Conservation (phyloP, 2,797 vertebrate species). For the Etheostoma perlongum region DNA sequence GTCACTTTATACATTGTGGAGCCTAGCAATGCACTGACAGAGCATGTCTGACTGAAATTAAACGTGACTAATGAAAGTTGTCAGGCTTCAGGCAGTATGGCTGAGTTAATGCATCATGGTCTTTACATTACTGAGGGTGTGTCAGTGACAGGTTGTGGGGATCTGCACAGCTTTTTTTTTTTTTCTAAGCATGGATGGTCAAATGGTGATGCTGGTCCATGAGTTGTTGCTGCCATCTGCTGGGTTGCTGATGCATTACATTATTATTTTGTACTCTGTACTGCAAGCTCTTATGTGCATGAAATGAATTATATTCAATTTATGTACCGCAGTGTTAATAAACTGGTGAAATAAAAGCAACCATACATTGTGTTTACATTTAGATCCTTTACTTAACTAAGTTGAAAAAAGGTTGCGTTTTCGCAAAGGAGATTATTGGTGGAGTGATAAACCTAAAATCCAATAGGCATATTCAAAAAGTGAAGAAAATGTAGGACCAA, state of each 20-base stretch:
- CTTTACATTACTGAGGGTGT: background rate
- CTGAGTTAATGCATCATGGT: background rate
- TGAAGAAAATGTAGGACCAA: too few relatives aligned
- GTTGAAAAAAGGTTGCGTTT: too few relatives aligned
- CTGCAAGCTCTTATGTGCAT: background rate
- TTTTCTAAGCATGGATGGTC: background rate
- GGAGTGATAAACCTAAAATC: too few relatives aligned
- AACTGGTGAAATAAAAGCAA: background rate
- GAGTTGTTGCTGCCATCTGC: conserved; percentile 72
- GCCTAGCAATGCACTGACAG: background rate
- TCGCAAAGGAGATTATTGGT: too few relatives aligned
- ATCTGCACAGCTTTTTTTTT: background rate
- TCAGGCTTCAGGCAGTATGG: conserved; percentile 7
- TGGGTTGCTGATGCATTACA: conserved; percentile 40
- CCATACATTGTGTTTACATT: background rate
- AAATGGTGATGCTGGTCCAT: conserved; percentile 10
- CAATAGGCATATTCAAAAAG: too few relatives aligned
- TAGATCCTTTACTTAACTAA: background rate
- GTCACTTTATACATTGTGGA: conserved; percentile 23
- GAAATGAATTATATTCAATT: too few relatives aligned
- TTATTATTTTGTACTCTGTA: background rate
- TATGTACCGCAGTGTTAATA: too few relatives aligned
- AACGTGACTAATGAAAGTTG: conserved; percentile 29
- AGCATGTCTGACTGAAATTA: conserved; percentile 10
- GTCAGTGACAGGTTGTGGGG: background rate